phyloP scores from a whole-genome alignment of 2,797 vertebrate genomes.

The Scleropages formosus region DNA sequence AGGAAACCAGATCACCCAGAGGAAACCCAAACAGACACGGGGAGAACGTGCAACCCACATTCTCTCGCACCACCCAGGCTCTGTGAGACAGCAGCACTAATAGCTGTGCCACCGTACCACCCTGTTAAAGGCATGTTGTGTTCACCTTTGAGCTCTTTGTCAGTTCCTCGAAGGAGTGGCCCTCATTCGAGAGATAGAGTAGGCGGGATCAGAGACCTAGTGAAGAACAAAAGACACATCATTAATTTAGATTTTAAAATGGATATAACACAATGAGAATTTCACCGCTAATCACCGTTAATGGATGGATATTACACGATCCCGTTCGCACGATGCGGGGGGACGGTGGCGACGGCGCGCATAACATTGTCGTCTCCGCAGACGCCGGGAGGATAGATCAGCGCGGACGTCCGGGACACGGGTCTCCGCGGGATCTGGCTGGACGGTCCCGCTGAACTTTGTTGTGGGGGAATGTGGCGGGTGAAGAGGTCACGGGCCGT shows the following conservation, averaged over 20 bases:
- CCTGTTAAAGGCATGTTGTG: neutral
- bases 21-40: too few relatives aligned
- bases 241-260: conserved; percentile 23
- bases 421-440: conserved; percentile 11
- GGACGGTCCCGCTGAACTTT: neutral
- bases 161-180: neutral
- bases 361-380: neutral
- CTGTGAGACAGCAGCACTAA: too few relatives aligned
- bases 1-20: too few relatives aligned
- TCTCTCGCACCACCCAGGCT: too few relatives aligned
- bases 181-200: neutral
- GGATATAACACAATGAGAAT: neutral
- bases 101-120: too few relatives aligned
- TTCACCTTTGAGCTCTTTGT: conserved; percentile 11
- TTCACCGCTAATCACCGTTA: neutral
- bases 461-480: neutral
- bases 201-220: neutral
- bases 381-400: neutral
- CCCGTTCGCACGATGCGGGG: conserved; percentile 53
- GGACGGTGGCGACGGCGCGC: conserved; percentile 29
- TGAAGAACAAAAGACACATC: conserved; percentile 24
- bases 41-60: too few relatives aligned
- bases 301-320: conserved; percentile 32
- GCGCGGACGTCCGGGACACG: neutral
- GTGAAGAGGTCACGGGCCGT: conserved; percentile 23